A percentile compares a stretch with the other conserved stretches of the same genome.
Evolutionary conservation across 2,113 vertebrate genomes (phyloP).

Genomic region (Vicugna pacos): DNA sequence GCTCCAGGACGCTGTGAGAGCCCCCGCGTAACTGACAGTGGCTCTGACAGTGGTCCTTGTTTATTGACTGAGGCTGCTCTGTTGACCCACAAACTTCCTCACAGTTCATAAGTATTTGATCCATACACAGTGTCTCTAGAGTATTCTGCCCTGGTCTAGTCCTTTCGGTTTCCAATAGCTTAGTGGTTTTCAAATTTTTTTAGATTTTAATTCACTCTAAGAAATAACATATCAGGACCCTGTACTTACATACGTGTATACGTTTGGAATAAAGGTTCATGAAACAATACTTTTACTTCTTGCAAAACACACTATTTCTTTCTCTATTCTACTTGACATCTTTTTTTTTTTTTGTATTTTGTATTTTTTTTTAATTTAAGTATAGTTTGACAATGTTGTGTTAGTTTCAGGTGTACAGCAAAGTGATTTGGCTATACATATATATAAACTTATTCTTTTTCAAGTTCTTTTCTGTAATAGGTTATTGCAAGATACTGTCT

Average conservation of each 20-base stretch:
- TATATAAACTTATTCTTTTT: too few relatives aligned
- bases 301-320: background rate
- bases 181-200: conserved; percentile 29
- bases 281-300: conserved; percentile 2
- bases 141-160: background rate
- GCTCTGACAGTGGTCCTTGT: background rate
- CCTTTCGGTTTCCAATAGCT: background rate
- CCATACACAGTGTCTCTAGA: background rate
- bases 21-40: background rate
- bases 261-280: conserved; percentile 11
- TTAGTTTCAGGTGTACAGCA: too few relatives aligned
- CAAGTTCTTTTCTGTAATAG: too few relatives aligned
- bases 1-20: background rate
- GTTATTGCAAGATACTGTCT: too few relatives aligned
- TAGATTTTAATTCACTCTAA: conserved; percentile 33
- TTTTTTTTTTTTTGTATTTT: background rate
- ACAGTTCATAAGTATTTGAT: background rate
- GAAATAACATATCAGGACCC: background rate
- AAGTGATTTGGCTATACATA: too few relatives aligned
- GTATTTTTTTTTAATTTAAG: too few relatives aligned
- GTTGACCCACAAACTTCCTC: background rate
- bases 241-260: background rate
- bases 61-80: background rate
- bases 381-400: too few relatives aligned
- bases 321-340: background rate